A percentile compares a stretch with the other conserved stretches of the same genome.
These are phyloP conservation scores for Acanthacorydalis orientalis DNA, from an alignment of 2,888 invertebrate species.

Conservation along the genomic window DNA sequence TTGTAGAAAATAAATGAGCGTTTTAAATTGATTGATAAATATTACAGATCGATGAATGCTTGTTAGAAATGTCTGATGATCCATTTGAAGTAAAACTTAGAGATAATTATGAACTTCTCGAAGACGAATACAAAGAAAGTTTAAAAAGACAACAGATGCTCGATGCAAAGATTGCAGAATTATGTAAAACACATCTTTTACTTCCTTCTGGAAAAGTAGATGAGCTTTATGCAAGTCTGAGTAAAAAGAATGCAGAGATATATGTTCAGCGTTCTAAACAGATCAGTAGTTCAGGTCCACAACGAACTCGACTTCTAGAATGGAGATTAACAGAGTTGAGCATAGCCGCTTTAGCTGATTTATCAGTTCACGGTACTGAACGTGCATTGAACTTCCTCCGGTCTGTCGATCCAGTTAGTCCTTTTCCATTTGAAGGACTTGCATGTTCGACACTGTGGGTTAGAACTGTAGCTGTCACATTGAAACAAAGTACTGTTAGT, in stretches of 20 bases:
- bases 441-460: constrained; percentile 91
- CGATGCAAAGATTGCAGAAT: constrained; percentile 68
- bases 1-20: neutral
- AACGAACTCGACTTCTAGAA: constrained; percentile 63
- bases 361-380: constrained; percentile 64
- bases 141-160: constrained; percentile 76
- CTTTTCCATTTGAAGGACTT: constrained; percentile 79
- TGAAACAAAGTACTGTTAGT: constrained; percentile 73
- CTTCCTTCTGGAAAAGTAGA: constrained; percentile 80
- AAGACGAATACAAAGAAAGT: constrained; percentile 91
- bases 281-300: constrained; percentile 37
- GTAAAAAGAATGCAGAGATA: constrained; percentile 85
- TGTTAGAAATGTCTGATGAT: constrained; percentile 91
- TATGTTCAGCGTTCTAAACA: constrained; percentile 82
- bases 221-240: constrained; percentile 71
- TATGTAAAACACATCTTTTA: constrained; percentile 67
- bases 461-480: constrained; percentile 64
- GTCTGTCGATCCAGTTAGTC: constrained; percentile 76
- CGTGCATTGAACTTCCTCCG: constrained; percentile 56
- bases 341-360: constrained; percentile 61
- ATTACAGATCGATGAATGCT: constrained; percentile 60
- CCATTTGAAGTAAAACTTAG: constrained; percentile 93
- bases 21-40: neutral
- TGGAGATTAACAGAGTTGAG: constrained; percentile 67
- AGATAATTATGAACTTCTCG: constrained; percentile 86